These are phyloP conservation scores for Fratercula arctica DNA, from an alignment of 2,797 vertebrate species.

Conservation along the genomic window DNA sequence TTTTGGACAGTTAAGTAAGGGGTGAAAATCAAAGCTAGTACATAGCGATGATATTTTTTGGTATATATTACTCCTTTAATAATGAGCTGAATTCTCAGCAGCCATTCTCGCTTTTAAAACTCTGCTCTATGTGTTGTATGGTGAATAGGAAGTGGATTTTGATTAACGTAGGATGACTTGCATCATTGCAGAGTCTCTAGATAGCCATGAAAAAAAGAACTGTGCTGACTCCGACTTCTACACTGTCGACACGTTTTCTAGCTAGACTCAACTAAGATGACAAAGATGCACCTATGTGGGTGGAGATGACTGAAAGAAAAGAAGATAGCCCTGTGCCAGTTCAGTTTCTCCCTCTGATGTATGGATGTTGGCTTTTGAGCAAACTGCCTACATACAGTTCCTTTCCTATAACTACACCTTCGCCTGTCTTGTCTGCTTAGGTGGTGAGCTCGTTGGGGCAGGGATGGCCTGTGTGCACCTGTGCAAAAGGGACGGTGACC, in stretches of 20 bases:
- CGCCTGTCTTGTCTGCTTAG: not conserved
- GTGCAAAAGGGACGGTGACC: not conserved
- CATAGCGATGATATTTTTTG: not conserved
- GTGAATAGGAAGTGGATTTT: not conserved
- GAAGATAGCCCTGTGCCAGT: not conserved
- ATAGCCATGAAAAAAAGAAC: not conserved
- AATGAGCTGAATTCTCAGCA: not conserved
- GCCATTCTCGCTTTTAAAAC: not conserved
- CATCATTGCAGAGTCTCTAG: not conserved
- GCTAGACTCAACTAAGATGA: not conserved
- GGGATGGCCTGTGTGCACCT: accelerated
- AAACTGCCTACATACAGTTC: not conserved
- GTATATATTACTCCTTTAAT: not conserved
- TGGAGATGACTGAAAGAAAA: not conserved
- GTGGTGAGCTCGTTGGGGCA: not conserved
- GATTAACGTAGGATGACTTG: not conserved
- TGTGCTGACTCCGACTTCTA: not conserved
- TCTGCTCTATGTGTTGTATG: not conserved
- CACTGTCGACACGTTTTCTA: not conserved
- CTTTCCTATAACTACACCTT: not conserved
- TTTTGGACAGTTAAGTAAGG: not conserved
- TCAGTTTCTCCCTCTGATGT: accelerated
- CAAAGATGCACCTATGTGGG: not conserved
- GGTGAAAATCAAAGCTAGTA: not conserved
- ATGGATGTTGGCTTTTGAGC: not conserved